Evolutionary conservation across 2,113 vertebrate genomes (phyloP).

Genomic region (Python bivittatus): DNA sequence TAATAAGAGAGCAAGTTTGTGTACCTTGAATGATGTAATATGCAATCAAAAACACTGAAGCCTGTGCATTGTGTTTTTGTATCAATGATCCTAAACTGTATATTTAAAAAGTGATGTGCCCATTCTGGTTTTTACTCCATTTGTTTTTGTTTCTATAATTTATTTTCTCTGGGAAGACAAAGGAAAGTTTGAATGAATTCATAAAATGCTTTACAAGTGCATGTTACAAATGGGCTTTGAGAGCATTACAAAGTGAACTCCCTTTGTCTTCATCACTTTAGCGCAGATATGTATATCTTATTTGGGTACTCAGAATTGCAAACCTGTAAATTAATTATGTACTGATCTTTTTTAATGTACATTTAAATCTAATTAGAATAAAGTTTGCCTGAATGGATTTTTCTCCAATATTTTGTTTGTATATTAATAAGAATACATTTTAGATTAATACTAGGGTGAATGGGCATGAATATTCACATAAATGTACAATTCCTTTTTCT

Average conservation of each 20-base stretch:
- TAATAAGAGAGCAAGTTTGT: background rate
- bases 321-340: slow-evolving; percentile 68
- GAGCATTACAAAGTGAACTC: slow-evolving; percentile 63
- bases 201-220: slow-evolving; percentile 42
- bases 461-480: background rate
- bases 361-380: slow-evolving; percentile 62
- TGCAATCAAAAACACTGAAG: slow-evolving; percentile 23
- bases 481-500: background rate
- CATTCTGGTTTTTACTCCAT: background rate
- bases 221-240: slow-evolving; percentile 48
- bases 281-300: slow-evolving; percentile 55
- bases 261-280: slow-evolving; percentile 59
- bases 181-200: slow-evolving; percentile 26
- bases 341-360: slow-evolving; percentile 67
- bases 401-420: slow-evolving; percentile 52
- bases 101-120: background rate
- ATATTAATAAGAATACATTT: background rate
- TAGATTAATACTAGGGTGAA: background rate
- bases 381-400: slow-evolving; percentile 73
- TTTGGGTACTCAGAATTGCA: slow-evolving; percentile 59
- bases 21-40: slow-evolving; percentile 32
- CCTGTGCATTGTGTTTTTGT: background rate
- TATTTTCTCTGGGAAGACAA: slow-evolving; percentile 24
- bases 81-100: background rate
- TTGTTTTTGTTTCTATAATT: slow-evolving; percentile 24